These are phyloP conservation scores for Delphinus delphis DNA, from an alignment of 2,113 vertebrate species.

Conservation along the genomic window DNA sequence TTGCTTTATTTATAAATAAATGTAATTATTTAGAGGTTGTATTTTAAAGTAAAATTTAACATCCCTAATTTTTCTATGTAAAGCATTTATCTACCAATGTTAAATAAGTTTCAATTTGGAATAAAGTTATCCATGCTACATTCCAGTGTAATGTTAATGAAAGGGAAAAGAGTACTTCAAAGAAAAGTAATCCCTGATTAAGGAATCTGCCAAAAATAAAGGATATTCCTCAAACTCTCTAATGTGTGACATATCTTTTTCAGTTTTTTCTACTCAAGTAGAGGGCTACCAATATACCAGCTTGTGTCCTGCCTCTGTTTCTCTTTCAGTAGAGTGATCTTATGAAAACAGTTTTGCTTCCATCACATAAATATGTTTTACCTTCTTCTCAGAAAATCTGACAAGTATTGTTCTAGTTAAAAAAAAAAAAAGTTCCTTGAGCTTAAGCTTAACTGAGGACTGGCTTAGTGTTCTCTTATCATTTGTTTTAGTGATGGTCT, in stretches of 20 bases:
- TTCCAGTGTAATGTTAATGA: neutral
- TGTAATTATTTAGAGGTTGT: neutral
- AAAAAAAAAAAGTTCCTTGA: neutral
- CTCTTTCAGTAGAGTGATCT: neutral
- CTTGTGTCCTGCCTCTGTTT: neutral
- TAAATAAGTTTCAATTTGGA: neutral
- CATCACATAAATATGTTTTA: neutral
- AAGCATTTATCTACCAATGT: neutral
- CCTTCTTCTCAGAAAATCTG: neutral
- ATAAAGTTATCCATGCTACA: neutral
- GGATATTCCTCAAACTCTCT: neutral
- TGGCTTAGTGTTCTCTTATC: neutral
- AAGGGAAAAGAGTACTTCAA: neutral
- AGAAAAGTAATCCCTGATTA: neutral
- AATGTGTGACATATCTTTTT: neutral
- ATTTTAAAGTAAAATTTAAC: constrained; percentile 36
- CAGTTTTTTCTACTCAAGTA: neutral
- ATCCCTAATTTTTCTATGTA: neutral
- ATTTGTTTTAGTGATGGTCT: neutral
- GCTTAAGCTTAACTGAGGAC: neutral
- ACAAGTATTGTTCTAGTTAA: neutral
- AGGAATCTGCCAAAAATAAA: constrained; percentile 18
- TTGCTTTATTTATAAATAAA: neutral
- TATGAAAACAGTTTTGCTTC: constrained; percentile 20
- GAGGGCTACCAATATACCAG: neutral